These are phyloP conservation scores for Hoplodrina blanda DNA, from an alignment of 2,888 invertebrate species.

Conservation along the genomic window DNA sequence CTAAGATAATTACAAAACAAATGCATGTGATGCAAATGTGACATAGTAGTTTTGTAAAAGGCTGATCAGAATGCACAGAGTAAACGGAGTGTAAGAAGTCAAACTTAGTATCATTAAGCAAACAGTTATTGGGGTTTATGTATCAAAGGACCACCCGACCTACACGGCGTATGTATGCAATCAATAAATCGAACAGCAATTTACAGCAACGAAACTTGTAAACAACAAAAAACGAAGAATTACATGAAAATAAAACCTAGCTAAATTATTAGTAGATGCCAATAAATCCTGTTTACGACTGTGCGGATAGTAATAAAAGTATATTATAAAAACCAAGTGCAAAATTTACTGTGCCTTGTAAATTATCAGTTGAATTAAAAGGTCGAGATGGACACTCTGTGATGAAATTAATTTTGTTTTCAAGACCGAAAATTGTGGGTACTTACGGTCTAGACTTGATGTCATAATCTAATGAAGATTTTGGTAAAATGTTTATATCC, in stretches of 20 bases:
- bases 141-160: background rate
- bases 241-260: conserved; percentile 42
- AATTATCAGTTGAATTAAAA: conserved; percentile 40
- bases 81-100: too few relatives aligned
- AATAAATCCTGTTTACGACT: conserved; percentile 62
- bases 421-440: background rate
- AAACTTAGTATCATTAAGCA: too few relatives aligned
- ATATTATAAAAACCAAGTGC: conserved; percentile 59
- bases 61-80: background rate
- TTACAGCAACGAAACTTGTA: conserved; percentile 21
- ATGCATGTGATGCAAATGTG: background rate
- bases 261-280: conserved; percentile 45
- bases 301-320: conserved; percentile 55
- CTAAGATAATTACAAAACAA: background rate
- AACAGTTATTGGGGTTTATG: too few relatives aligned
- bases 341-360: conserved; percentile 53
- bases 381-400: conserved; percentile 20
- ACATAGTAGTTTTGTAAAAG: background rate
- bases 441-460: background rate
- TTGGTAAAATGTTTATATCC: background rate
- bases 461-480: conserved; percentile 19
- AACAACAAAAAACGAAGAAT: conserved; percentile 18
- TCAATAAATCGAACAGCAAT: conserved; percentile 31
- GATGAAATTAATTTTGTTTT: conserved; percentile 28
- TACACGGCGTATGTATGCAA: conserved; percentile 1